Evolutionary conservation across 2,888 invertebrate genomes (phyloP), one percentile per base, ranked within the genome.

Genomic region (Marronus borbonicus): DNA sequence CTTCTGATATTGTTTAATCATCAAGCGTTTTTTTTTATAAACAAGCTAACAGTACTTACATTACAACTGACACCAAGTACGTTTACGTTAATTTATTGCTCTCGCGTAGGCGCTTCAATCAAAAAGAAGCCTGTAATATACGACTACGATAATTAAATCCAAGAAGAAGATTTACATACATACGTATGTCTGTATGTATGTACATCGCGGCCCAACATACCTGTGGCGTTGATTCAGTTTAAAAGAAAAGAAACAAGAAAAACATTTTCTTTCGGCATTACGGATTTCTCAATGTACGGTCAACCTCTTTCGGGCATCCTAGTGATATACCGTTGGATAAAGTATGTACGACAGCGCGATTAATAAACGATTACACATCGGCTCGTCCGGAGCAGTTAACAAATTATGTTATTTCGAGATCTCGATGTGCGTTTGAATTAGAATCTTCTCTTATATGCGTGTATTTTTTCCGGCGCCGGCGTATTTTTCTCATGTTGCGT

Each of bases 281-380:
- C 66, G 17, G 24, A 66, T 66, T 66, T 66, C 72, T 60, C 72
- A 72, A 72, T 72, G 36, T 58, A 50, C 44, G 31, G 5, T 64
- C n/a, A 50, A 55, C 14, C 31, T 14, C 31, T 14, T 69, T 58
- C 55, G 12, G 24, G 31, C 24, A 28, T 68, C 20, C 49, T 1
- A 12, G 28, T 72, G 58, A 72, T 58, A 58, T 72, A 72, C 72
- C 58, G 72, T 72, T 39, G 58, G 55, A 58, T 72, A 72, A 72
- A 72, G 72, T 58, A 36, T 39, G 12, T 72, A 60, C 39, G 72
- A 72, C 72, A 72, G 58, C 72, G 20, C 72, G 58, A 72, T 72
- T 72, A 72, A 72, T 72, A 72, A 72, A 20, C 72, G 58, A 72
- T 60, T 72, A 72, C 58, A 58, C 72, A 58, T 72, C 72, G 72